A percentile compares a stretch with the other conserved stretches of the same genome.
Conservation (phyloP, 2,888 invertebrate genomes). For the Erebia ligea region DNA sequence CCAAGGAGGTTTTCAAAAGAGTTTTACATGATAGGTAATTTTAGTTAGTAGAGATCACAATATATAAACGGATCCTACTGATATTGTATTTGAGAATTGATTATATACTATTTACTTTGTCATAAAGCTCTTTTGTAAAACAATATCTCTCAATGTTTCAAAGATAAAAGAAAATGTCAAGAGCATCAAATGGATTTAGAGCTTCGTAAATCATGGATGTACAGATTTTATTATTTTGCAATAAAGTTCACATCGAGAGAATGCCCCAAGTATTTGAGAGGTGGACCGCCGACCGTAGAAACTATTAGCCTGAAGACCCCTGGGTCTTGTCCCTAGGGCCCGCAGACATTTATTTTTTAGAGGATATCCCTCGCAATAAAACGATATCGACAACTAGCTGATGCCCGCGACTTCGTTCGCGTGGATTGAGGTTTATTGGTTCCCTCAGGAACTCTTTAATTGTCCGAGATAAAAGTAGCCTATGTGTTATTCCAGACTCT, state of each 20-base stretch:
- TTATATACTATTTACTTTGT: slow-evolving; percentile 2
- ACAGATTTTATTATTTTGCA: slow-evolving; percentile 52
- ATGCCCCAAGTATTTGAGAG: slow-evolving; percentile 37
- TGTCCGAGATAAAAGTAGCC: no score
- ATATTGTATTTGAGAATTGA: no score
- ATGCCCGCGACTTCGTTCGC: background rate
- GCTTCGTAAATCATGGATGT: slow-evolving; percentile 42
- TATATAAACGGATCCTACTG: no score
- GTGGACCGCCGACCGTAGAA: slow-evolving; percentile 54
- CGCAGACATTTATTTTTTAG: slow-evolving; percentile 28
- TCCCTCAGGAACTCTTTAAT: no score
- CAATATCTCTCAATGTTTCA: slow-evolving; percentile 34
- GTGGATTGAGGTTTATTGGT: background rate
- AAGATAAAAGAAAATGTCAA: slow-evolving; percentile 61
- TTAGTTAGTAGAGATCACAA: no score
- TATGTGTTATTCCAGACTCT: no score
- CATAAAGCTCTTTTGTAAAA: slow-evolving; percentile 21
- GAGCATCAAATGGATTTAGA: slow-evolving; percentile 61
- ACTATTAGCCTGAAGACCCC: slow-evolving; percentile 66
- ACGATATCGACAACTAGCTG: background rate
- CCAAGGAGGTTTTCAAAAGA: no score
- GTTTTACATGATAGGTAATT: no score
- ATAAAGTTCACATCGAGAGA: slow-evolving; percentile 54
- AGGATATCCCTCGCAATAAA: slow-evolving; percentile 9
- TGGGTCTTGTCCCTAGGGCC: slow-evolving; percentile 48